Evolutionary conservation across 1,140 invertebrate species (phyloP), one percentile per base, ranked within the genome.

Genomic region (Scaptomyza graminum): DNA sequence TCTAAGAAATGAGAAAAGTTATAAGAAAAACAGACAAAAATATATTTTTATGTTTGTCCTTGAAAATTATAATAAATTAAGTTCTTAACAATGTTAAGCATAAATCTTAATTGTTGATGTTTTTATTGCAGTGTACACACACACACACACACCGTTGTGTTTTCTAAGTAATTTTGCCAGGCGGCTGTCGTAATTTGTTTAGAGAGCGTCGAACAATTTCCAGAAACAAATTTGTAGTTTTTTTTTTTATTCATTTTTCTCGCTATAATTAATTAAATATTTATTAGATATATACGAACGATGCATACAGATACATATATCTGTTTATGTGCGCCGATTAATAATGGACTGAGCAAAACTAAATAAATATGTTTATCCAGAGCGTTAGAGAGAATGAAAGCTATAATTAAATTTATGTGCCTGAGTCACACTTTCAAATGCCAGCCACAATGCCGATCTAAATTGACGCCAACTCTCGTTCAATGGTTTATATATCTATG

Each of bases 321-420:
- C 43, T 6, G 50, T 22, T 34, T 5, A 49, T 15, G 18, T 61
- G 22, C 11, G 70, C 71, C 51, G 55, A 67, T 84, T 84, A 85
- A 87, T 84, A 87, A 84, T 76, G 79, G 70, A 60, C 73, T 62
- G 76, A 68, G 77, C 51, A 71, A 85, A 87, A 85, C 81, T 85
- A 85, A 82, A 85, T 85, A 87, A 85, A 82, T 87, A 39, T 87
- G 41, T 85, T 77, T 76, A 78, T 77, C 69, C 51, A 34, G 31
- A 18, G 18, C n/a, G n/a, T n/a, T n/a, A n/a, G 3, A 3, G 18
- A 22, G 18, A 76, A 31, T 31, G 28, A 5, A 78, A 61, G 81
- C 81, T 85, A 85, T 87, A 87, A 85, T 85, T 85, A 85, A 85
- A 85, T 87, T 85, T 74, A 81, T 87, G 82, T 77, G 81, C 57